These are phyloP conservation scores for Paratrypauchen microcephalus DNA, from an alignment of 2,797 vertebrate species.

Conservation along the genomic window DNA sequence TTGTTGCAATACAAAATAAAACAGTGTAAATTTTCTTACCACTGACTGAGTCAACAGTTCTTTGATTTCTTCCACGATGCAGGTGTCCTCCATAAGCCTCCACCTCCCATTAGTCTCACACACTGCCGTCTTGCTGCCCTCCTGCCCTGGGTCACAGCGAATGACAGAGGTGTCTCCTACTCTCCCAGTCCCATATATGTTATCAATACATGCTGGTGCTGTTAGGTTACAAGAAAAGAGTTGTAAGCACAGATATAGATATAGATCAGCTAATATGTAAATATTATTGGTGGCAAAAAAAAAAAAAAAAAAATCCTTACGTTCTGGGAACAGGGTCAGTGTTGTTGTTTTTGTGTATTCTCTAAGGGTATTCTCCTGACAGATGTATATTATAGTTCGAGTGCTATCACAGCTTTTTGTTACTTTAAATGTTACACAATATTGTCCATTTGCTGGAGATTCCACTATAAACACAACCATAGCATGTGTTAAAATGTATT, in stretches of 20 bases:
- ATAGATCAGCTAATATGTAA: neutral
- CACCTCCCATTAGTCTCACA: slow-evolving; percentile 44
- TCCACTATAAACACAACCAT: slow-evolving; percentile 11
- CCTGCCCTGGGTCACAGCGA: slow-evolving; percentile 33
- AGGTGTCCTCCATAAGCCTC: slow-evolving; percentile 32
- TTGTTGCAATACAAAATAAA: too few species aligned
- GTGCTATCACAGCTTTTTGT: neutral
- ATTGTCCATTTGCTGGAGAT: fast-evolving
- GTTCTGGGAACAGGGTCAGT: slow-evolving; percentile 18
- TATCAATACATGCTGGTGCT: slow-evolving; percentile 5
- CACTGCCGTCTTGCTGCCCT: slow-evolving; percentile 19
- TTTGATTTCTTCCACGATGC: slow-evolving; percentile 53
- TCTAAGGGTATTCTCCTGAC: slow-evolving; percentile 6
- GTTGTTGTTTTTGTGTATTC: slow-evolving; percentile 8
- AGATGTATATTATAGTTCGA: slow-evolving; percentile 13
- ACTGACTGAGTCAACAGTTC: slow-evolving; percentile 36
- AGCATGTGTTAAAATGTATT: neutral
- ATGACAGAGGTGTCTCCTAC: fast-evolving
- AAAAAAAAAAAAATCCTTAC: slow-evolving; percentile 34
- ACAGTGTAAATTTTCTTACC: slow-evolving; percentile 38
- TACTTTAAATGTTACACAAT: slow-evolving; percentile 31
- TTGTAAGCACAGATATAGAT: slow-evolving; percentile 5
- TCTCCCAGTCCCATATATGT: slow-evolving; percentile 43
- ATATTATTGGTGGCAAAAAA: neutral
- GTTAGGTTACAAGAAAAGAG: slow-evolving; percentile 1